phyloP scores from a whole-genome alignment of 2,113 vertebrate species.

The Otocyon megalotis region DNA sequence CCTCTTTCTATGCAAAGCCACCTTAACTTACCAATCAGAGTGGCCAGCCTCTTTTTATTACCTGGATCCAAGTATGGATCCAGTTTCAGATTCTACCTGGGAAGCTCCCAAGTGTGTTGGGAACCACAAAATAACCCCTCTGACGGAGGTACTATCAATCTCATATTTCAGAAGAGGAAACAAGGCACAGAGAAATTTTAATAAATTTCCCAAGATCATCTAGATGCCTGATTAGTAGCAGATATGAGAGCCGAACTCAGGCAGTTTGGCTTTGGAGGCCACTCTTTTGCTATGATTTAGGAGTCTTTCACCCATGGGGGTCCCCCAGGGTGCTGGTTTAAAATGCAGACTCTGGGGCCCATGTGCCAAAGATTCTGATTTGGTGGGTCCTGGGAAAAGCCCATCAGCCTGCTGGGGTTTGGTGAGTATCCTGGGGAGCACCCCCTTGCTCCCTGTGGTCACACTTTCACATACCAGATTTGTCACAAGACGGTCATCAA shows the following conservation, averaged over 20 bases:
- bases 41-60: neutral
- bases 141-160: neutral
- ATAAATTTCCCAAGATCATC: neutral
- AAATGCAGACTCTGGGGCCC: neutral
- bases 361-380: neutral
- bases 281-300: neutral
- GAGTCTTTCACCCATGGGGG: neutral
- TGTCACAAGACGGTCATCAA: neutral
- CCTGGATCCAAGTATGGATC: neutral
- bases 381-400: neutral
- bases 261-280: neutral
- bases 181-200: neutral
- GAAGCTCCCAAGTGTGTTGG: neutral
- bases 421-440: accelerated
- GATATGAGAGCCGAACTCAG: neutral
- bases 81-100: neutral
- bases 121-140: neutral
- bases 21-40: neutral
- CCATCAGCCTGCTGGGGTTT: neutral
- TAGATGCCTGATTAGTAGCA: no score
- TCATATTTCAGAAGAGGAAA: neutral
- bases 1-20: no score
- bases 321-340: neutral
- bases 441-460: accelerated
- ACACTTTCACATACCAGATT: neutral